Conservation (phyloP, 1,140 invertebrate genomes). For the Hyles euphorbiae region DNA sequence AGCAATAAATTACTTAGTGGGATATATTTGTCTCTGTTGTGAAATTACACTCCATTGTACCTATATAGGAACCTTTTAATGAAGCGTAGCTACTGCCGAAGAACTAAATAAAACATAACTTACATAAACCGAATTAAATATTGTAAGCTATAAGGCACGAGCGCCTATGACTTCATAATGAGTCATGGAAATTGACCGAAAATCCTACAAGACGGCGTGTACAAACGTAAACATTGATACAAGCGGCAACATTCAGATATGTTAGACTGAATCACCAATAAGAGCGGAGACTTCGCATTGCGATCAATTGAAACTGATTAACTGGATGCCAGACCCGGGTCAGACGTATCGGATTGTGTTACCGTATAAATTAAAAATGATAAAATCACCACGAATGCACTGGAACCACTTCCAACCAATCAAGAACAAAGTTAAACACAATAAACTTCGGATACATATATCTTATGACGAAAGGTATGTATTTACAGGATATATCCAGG, state of each 20-base stretch:
- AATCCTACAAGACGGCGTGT: conserved; percentile 21
- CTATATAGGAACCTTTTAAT: too few species aligned
- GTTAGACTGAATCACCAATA: conserved; percentile 19
- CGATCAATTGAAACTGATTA: conserved; percentile 42
- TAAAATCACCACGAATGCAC: background rate
- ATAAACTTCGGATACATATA: too few species aligned
- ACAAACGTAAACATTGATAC: conserved; percentile 37
- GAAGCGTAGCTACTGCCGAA: too few species aligned
- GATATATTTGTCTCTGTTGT: too few species aligned
- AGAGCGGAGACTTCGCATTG: conserved; percentile 17
- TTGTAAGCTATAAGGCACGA: conserved; percentile 9
- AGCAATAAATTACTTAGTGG: too few species aligned
- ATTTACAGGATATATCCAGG: too few species aligned
- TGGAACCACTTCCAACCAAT: too few species aligned
- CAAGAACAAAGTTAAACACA: too few species aligned
- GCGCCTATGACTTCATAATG: conserved; percentile 37
- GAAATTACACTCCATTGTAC: too few species aligned
- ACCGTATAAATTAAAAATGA: conserved; percentile 30
- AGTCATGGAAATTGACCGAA: conserved; percentile 33
- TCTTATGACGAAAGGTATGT: too few species aligned
- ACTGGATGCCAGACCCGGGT: conserved; percentile 25
- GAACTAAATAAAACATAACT: background rate
- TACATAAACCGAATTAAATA: conserved; percentile 16
- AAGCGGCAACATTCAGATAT: conserved; percentile 6
- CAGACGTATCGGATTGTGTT: conserved; percentile 29